A percentile compares a stretch with the other conserved stretches of the same genome.
These are phyloP conservation scores for Gryon sp. DNA, from an alignment of 1,140 invertebrate species.

Conservation along the genomic window DNA sequence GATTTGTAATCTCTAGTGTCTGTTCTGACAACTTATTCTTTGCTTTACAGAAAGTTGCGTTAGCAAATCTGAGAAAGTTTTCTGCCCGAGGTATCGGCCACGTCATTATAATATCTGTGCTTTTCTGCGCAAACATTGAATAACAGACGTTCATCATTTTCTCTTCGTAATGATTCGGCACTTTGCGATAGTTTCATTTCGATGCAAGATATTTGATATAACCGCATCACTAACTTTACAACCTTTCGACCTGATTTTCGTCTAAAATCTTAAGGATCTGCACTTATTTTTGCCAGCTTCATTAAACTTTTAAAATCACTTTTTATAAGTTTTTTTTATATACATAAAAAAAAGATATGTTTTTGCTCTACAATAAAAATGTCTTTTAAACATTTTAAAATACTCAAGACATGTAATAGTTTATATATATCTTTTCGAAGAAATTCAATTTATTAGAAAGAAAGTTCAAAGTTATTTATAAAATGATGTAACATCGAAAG, in stretches of 20 bases:
- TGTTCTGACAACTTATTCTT: constrained; percentile 64
- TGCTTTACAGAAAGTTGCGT: constrained; percentile 61
- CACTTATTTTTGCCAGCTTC: constrained; percentile 34
- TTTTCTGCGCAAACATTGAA: constrained; percentile 59
- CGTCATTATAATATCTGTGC: constrained; percentile 57
- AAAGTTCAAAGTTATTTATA: too few relatives aligned
- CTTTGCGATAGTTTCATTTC: constrained; percentile 59
- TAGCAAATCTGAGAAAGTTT: constrained; percentile 63
- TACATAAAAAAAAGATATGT: too few relatives aligned
- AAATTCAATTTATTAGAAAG: too few relatives aligned
- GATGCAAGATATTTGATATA: constrained; percentile 39
- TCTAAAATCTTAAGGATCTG: constrained; percentile 24
- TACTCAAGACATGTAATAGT: too few relatives aligned
- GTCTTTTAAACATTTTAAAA: neutral
- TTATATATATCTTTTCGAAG: too few relatives aligned
- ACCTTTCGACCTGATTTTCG: constrained; percentile 8
- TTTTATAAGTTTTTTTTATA: constrained; percentile 6
- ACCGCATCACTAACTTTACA: constrained; percentile 28
- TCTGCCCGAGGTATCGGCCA: constrained; percentile 52
- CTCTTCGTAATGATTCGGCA: constrained; percentile 60
- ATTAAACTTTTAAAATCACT: constrained; percentile 35
- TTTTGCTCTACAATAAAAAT: neutral
- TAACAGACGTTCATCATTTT: constrained; percentile 64
- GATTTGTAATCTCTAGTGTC: constrained; percentile 57
- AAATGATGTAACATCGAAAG: too few relatives aligned